Evolutionary conservation across 37 sponge, comb jelly and placozoan genomes (phyloP), one percentile per base, ranked within the genome.

Genomic region (Geodia barretti): DNA sequence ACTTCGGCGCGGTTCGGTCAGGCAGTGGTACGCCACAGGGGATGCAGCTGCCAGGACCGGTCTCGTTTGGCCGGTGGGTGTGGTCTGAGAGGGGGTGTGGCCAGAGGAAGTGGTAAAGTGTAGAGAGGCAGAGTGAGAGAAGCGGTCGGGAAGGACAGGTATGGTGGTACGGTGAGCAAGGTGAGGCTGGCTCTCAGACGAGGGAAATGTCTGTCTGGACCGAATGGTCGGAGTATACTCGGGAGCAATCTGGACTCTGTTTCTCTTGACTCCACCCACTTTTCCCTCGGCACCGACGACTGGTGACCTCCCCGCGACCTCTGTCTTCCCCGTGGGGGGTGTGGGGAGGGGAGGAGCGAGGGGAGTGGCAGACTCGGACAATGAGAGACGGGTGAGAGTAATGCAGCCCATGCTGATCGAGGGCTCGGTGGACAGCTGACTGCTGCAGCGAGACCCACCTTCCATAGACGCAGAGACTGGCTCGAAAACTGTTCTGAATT

Each of bases 211-310:
- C 9, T 25, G 17, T 41, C 41, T 9, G 1, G 19, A 2, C n/a
- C n/a, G n/a, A 54, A 11, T 67, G 20, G 1, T 4, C 23, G 33
- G 11, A 5, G 32, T 60, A 30, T 34, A 30, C 5, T 42, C 81
- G 9, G 81, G 81, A 61, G 81, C 81, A 8, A 80, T 71, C 29
- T 80, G 71, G 8, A 21, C 17, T 37, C 68, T 65, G 28, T n/a
- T 64, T 42, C 29, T 65, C 78, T 1, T 39, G 26, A 9, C 26
- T 31, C 59, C 34, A 9, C 60, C 25, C 37, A 5, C 29, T 33
- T 41, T n/a, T 30, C 78, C 41, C 65, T 23, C n/a, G n/a, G n/a
- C n/a, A n/a, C 19, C 17, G 5, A 64, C 24, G 4, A 29, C 24
- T 7, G 30, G 65, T 26, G 65, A 29, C 65, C 65, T 26, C 30